Evolutionary conservation across 2,888 invertebrate genomes (phyloP), one percentile per base, ranked within the genome.

Genomic region (Nymphalis polychloros): DNA sequence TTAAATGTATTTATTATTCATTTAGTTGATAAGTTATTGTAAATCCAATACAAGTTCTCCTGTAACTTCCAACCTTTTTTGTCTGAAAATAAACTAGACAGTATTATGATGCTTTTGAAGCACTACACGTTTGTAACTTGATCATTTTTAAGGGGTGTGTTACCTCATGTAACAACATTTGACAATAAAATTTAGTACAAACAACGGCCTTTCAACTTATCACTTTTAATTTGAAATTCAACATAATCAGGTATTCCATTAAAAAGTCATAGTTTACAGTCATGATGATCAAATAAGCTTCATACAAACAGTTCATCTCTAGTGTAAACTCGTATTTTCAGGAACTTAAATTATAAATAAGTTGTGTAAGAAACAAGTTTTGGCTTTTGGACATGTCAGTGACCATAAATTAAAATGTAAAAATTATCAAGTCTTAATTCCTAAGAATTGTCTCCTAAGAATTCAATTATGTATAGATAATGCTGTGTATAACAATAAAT

Each of bases 161-260:
- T 81, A 73, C 83, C 81, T 83, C 84, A 74, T 81, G 80, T 86
- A 85, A 81, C 82, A 84, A 83, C 80, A 81, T 85, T 88, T 87
- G 88, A 87, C 87, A 90, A 88, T 90, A 90, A 89, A 90, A 82
- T 84, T 81, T 81, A 82, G 81, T 78, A 80, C 83, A 87, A 71
- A 75, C 66, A 67, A 65, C 50, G 35, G 59, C 27, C 35, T 64
- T 75, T 73, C 72, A 31, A 55, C 55, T 49, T 69, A 68, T 69
- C 67, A 70, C 63, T 69, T 72, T 70, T 71, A 71, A 71, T 69
- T 67, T 50, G 8, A 10, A 50, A 52, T 23, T 41, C 41, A 41
- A 52, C 50, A 19, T 50, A 13, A 52, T 52, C 52, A 13, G 23
- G 52, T 52, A 52, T 52, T 10, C 16, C 23, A 52, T 23, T 52